Percentiles rank a stretch among this genome's conserved stretches.
Conservation (phyloP, 2,113 vertebrate genomes). For the Tetraodon nigroviridis region DNA sequence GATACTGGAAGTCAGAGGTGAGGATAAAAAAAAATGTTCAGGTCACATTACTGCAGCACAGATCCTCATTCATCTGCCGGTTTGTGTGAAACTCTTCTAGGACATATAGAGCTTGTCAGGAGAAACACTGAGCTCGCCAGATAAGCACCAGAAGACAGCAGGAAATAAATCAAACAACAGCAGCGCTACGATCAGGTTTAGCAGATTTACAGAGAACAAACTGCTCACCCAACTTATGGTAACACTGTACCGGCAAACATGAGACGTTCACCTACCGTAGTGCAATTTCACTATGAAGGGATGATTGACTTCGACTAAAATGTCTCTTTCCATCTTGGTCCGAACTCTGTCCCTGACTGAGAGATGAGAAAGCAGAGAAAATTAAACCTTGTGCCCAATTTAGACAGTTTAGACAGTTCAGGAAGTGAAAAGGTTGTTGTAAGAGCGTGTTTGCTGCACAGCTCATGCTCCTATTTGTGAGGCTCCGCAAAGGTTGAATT, state of each 20-base stretch:
- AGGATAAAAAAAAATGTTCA: neutral
- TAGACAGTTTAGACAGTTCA: neutral
- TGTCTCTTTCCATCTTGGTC: constrained; percentile 98
- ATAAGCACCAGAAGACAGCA: neutral
- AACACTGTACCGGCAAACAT: neutral
- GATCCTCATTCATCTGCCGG: neutral
- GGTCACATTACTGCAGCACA: neutral
- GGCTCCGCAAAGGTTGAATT: constrained; percentile 11
- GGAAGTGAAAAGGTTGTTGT: too few relatives aligned
- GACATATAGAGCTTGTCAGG: neutral
- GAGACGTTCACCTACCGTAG: constrained; percentile 82
- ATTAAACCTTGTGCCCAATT: constrained; percentile 18
- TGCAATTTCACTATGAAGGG: constrained; percentile 99
- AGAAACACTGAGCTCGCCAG: neutral
- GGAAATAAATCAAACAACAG: too few relatives aligned
- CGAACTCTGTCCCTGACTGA: constrained; percentile 94
- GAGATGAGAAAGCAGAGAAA: constrained; percentile 42
- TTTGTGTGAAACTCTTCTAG: neutral
- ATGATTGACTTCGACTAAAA: constrained; percentile 97
- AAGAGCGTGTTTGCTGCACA: neutral
- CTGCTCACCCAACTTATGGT: neutral
- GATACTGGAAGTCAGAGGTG: neutral
- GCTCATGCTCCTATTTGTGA: neutral
- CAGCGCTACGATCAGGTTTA: too few relatives aligned
- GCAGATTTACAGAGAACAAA: neutral